Evolutionary conservation across 2,888 invertebrate species (phyloP).

Genomic region (Acleris holmiana): DNA sequence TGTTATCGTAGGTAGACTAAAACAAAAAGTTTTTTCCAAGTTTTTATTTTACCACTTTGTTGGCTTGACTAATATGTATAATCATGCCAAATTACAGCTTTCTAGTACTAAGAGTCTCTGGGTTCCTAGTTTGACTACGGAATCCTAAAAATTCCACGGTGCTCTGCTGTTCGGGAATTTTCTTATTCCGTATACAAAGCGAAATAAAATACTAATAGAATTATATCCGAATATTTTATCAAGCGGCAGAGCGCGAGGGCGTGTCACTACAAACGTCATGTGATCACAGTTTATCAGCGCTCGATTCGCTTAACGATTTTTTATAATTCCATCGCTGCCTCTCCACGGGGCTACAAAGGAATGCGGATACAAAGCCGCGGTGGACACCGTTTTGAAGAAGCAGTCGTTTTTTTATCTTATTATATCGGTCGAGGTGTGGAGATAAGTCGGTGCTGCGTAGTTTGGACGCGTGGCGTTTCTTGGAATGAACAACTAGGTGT

Average conservation of each 20-base stretch:
- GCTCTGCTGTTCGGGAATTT: no score
- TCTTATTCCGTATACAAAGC: background rate
- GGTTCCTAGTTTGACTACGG: no score
- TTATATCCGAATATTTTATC: conserved; percentile 5
- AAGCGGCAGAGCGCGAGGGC: conserved; percentile 44
- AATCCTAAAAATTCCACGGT: no score
- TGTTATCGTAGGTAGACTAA: no score
- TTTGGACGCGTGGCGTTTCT: conserved; percentile 59
- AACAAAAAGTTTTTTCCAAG: no score
- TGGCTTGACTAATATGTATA: no score
- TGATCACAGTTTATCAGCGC: conserved; percentile 47
- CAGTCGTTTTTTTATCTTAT: conserved; percentile 64
- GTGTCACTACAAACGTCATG: conserved; percentile 48
- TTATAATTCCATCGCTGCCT: conserved; percentile 48
- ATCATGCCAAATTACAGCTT: no score
- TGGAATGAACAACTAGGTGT: conserved; percentile 45
- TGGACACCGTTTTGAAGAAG: conserved; percentile 43
- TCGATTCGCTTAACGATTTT: conserved; percentile 40
- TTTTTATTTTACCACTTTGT: no score
- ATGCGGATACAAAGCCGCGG: conserved; percentile 47
- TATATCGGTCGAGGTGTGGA: conserved; percentile 68
- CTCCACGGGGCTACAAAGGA: conserved; percentile 30
- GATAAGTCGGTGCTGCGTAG: conserved; percentile 76
- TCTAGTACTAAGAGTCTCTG: no score
- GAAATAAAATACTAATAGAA: background rate